Percentiles rank a stretch among this genome's conserved stretches.
Conservation (phyloP, 2,888 invertebrate species). For the Drosophila pullipes region DNA sequence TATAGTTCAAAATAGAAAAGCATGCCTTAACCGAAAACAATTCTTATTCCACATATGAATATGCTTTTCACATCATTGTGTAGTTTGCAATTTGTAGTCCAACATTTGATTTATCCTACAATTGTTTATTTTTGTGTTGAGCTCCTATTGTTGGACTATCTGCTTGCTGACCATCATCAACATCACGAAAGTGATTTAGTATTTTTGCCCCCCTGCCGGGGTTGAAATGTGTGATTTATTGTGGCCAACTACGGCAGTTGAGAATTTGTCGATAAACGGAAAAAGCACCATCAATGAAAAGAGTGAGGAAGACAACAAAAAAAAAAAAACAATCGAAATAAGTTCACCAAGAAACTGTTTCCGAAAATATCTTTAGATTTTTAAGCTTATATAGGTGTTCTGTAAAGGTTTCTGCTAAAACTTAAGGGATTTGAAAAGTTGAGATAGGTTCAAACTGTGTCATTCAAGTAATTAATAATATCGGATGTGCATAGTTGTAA, state of each 20-base stretch:
- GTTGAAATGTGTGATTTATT: constrained; percentile 74
- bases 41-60: constrained; percentile 9
- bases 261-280: constrained; percentile 34
- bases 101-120: constrained; percentile 10
- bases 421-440: neutral
- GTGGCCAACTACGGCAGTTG: constrained; percentile 37
- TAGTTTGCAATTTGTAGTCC: constrained; percentile 32
- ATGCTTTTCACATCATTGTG: constrained; percentile 20
- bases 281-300: constrained; percentile 12
- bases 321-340: neutral
- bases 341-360: neutral
- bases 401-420: neutral
- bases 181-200: constrained; percentile 48
- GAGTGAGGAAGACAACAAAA: neutral
- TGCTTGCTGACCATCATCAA: constrained; percentile 37
- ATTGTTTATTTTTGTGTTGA: constrained; percentile 9
- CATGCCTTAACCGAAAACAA: neutral
- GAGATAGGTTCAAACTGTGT: neutral
- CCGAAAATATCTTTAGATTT: neutral
- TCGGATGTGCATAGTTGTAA: constrained; percentile 5
- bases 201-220: constrained; percentile 43
- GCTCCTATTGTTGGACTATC: constrained; percentile 12
- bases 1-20: constrained; percentile 15
- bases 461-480: neutral
- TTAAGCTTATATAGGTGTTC: neutral